Percentiles rank a stretch among this genome's conserved stretches.
phyloP scores from a whole-genome alignment of 2,113 vertebrate genomes.

The Sinocyclocheilus grahami region DNA sequence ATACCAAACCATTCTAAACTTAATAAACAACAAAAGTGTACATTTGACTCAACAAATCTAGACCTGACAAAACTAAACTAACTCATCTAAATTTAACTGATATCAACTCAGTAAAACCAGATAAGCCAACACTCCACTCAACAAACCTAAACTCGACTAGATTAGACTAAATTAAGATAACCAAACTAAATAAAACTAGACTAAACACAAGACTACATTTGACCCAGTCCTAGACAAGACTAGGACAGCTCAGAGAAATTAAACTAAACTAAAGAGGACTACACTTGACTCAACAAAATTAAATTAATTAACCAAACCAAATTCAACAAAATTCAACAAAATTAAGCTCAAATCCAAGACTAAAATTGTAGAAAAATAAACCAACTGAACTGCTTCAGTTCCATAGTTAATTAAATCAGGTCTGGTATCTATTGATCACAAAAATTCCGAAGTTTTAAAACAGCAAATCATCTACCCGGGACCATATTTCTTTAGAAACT shows the following conservation, averaged over 20 bases:
- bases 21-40: background rate
- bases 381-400: background rate
- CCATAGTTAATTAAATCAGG: background rate
- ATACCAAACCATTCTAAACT: background rate
- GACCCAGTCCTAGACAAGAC: background rate
- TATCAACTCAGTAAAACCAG: no score
- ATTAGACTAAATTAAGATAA: background rate
- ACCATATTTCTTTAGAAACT: background rate
- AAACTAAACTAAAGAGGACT: background rate
- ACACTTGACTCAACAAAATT: background rate
- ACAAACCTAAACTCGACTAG: no score
- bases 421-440: background rate
- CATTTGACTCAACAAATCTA: no score
- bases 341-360: background rate
- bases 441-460: background rate
- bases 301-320: background rate
- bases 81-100: no score
- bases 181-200: background rate
- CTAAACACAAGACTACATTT: background rate
- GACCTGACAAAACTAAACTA: no score
- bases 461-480: background rate
- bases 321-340: background rate
- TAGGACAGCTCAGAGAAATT: background rate
- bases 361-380: background rate
- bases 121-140: no score